Evolutionary conservation across 2,113 vertebrate genomes (phyloP), one percentile per base, ranked within the genome.

Genomic region (Dunckerocampus dactyliophorus): DNA sequence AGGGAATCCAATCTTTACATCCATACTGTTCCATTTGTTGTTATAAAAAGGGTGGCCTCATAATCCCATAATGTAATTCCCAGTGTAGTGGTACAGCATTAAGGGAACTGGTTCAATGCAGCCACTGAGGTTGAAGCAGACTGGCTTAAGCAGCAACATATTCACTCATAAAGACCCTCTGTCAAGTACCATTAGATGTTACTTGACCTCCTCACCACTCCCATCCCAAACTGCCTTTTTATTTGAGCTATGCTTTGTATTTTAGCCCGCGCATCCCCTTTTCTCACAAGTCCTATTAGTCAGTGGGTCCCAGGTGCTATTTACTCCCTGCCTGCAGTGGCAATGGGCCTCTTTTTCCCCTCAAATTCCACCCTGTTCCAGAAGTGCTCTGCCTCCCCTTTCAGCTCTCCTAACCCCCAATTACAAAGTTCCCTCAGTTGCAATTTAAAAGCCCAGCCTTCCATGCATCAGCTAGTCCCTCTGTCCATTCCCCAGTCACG

Each of bases 1-100:
- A 93, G 89, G 89, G 89, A 86, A 88, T 87, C 82, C 80, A 91
- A 88, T 91, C 91, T 93, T 94, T 93, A 91, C 90, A 92, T 88
- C 91, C 93, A 88, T 92, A 93, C 91, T 87, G 80, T 92, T 92
- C 89, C 89, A 85, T 87, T 88, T 85, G 88, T 87, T 66, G 88
- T 91, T 88, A 83, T 61, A 93, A 84, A 85, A 89, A 90, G 89
- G 13, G 6, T 13, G 83, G 85, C 88, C 86, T 90, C 87, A 81
- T 79, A 73, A 71, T 72, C 82, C 86, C 82, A 89, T 88, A 75
- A 60, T 62, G 49, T 72, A 4, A 69, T 62, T 62, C 53, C 68
- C 56, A 47, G 56, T 66, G 74, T 82, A 57, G 63, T 74, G 37
- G 72, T 76, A 90, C 89, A 90, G 87, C 80, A 74, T 74, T 70